Conservation (phyloP, 2,888 invertebrate species). For the Catocala nupta region DNA sequence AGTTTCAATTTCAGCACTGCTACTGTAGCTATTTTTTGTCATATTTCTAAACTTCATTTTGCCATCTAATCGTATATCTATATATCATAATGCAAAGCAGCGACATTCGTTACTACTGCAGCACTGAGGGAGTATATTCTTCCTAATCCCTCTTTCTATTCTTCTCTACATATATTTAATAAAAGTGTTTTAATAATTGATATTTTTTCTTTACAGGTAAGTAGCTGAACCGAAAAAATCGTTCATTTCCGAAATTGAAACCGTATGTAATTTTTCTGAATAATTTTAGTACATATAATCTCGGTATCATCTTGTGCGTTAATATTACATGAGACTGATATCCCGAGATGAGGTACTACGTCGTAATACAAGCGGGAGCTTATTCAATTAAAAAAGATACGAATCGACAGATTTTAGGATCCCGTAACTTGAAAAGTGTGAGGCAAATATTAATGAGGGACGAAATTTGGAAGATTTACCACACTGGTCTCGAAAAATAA, state of each 20-base stretch:
- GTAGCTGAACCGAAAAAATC: conserved; percentile 54
- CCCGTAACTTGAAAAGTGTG: conserved; percentile 31
- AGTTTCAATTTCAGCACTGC: too few species aligned
- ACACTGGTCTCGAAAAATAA: conserved; percentile 1
- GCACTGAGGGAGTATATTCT: too few species aligned
- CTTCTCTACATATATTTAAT: not conserved
- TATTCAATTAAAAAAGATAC: conserved; percentile 48
- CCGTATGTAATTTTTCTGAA: conserved; percentile 51
- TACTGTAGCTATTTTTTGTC: too few species aligned
- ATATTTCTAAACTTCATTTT: too few species aligned
- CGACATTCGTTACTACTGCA: too few species aligned
- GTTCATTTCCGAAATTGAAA: conserved; percentile 38
- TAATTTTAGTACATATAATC: conserved; percentile 44
- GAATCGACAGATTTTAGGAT: conserved; percentile 34
- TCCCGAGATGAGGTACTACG: conserved; percentile 26
- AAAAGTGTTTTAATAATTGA: conserved; percentile 12
- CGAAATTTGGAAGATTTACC: conserved; percentile 19
- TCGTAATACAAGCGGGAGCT: conserved; percentile 24
- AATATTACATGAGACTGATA: conserved; percentile 29
- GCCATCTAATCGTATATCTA: too few species aligned
- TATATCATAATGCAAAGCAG: too few species aligned
- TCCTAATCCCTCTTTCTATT: too few species aligned
- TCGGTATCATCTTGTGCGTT: conserved; percentile 34
- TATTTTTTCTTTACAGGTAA: conserved; percentile 73
- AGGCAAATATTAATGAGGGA: conserved; percentile 35